Evolutionary conservation across 2,888 invertebrate species (phyloP).

Genomic region (Drosophila subsilvestris): DNA sequence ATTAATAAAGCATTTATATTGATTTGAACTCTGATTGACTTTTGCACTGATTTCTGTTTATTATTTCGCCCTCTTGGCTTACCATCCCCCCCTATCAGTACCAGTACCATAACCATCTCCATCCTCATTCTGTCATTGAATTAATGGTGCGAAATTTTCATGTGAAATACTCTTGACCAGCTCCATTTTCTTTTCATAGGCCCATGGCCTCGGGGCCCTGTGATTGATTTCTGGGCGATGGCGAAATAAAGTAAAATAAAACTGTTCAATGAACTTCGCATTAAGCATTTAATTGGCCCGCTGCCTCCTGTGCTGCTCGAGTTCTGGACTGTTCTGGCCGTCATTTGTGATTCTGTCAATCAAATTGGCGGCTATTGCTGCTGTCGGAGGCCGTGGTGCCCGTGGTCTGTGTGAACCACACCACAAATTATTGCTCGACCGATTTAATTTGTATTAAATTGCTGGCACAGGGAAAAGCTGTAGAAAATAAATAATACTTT

Average conservation of each 20-base stretch:
- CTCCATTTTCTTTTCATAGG: slow-evolving; percentile 16
- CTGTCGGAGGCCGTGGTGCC: slow-evolving; percentile 5
- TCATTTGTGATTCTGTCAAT: slow-evolving; percentile 65
- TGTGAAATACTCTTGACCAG: slow-evolving; percentile 54
- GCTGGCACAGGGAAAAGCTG: not conserved
- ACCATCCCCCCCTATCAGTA: slow-evolving; percentile 13
- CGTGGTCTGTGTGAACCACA: slow-evolving; percentile 37
- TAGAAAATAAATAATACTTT: slow-evolving; percentile 19
- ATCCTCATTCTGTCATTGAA: slow-evolving; percentile 55
- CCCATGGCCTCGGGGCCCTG: slow-evolving; percentile 5
- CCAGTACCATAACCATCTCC: slow-evolving; percentile 10
- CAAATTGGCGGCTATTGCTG: slow-evolving; percentile 53
- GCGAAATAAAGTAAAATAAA: slow-evolving; percentile 47
- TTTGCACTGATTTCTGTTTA: slow-evolving; percentile 69
- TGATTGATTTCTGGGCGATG: slow-evolving; percentile 69
- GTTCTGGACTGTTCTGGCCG: slow-evolving; percentile 44
- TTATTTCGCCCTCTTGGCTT: slow-evolving; percentile 61
- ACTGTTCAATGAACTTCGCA: slow-evolving; percentile 72
- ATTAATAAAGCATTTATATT: slow-evolving; percentile 71
- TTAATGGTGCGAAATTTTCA: slow-evolving; percentile 77
- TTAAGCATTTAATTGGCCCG: slow-evolving; percentile 71
- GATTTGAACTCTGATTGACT: slow-evolving; percentile 77
- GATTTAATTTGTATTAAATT: slow-evolving; percentile 60
- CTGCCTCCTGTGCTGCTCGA: slow-evolving; percentile 12
- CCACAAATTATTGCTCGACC: slow-evolving; percentile 52